Percentiles rank a stretch among this genome's conserved stretches.
phyloP scores from a whole-genome alignment of 2,797 vertebrate genomes.

The Philypnodon macrostomus region DNA sequence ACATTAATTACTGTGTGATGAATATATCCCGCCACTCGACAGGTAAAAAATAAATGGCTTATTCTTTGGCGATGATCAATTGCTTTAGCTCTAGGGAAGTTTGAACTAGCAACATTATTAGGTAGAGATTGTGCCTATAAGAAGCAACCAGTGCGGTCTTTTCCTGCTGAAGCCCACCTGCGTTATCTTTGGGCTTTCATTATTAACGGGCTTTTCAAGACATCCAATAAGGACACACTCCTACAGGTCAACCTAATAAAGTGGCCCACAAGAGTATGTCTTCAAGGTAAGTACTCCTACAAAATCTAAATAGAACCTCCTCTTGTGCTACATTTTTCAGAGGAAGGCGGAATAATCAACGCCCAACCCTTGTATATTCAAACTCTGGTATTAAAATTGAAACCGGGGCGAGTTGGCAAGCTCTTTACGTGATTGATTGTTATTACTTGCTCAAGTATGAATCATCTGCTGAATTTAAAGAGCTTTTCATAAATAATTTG shows the following conservation, averaged over 20 bases:
- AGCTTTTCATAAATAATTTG: constrained; percentile 72
- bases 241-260: no score
- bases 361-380: constrained; percentile 52
- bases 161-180: no score
- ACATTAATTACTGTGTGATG: constrained; percentile 39
- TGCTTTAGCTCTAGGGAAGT: constrained; percentile 16
- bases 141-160: no score
- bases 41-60: constrained; percentile 41
- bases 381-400: constrained; percentile 61
- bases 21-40: constrained; percentile 36
- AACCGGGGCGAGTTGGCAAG: constrained; percentile 57
- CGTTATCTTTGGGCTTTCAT: no score
- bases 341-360: constrained; percentile 50
- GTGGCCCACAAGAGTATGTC: background rate
- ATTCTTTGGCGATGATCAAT: constrained; percentile 34
- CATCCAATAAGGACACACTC: no score
- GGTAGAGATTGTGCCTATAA: no score
- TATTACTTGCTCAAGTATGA: constrained; percentile 58
- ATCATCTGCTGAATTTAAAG: constrained; percentile 67
- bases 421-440: constrained; percentile 69
- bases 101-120: constrained; percentile 4
- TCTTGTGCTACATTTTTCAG: constrained; percentile 44
- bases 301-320: constrained; percentile 41
- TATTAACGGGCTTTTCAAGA: no score
- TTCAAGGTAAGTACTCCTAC: constrained; percentile 20